Base-by-base conservation (phyloP, 1,140 invertebrate species). In the Anadara kagoshimensis region DNA sequence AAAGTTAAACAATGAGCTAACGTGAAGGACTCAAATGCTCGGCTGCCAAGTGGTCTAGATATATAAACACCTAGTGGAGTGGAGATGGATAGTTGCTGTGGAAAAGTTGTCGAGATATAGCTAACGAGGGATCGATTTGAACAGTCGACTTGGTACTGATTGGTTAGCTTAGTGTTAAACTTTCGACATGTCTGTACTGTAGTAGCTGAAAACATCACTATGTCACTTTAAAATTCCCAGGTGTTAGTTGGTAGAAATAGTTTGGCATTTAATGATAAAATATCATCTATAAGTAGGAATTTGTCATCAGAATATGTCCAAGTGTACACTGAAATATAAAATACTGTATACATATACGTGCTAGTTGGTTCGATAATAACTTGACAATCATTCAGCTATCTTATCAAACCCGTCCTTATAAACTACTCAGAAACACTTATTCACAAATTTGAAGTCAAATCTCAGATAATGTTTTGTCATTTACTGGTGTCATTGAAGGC, bases 391-490 rank as follows among this genome's bases (percentile, higher is more conserved):
- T 49, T 51, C 10, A 24, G 24, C 44, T 36, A 49, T 45, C 47
- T 26, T 47, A n/a, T 64, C 43, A 43, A 49, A 64, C 49, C 22
- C 44, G 44, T 64, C 44, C 49, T 47, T 22, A 26, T 26, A 51
- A 53, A n/a, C 41, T 20, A 24, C 24, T 64, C 18, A 64, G n/a
- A 36, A 26, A 12, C 44, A 12, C 47, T 64, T 47, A 49, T 64
- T 20, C 44, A 26, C n/a, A 64, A 61, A 72, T 65, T 72, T 72
- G 58, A 57, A 58, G 69, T 47, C 62, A 72, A 45, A 72, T 72
- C 65, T 70, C 24, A 49, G 58, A 70, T 70, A 62, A 70, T 70
- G 62, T 61, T 70, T 70, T 72, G 20, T 70, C 68, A 58, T 51
- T 63, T 58, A 54, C 51, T 51, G 44, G 61, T 70, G 68, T 59